phyloP scores from a whole-genome alignment of 2,888 invertebrate genomes.

The Gasteruption jaculator region DNA sequence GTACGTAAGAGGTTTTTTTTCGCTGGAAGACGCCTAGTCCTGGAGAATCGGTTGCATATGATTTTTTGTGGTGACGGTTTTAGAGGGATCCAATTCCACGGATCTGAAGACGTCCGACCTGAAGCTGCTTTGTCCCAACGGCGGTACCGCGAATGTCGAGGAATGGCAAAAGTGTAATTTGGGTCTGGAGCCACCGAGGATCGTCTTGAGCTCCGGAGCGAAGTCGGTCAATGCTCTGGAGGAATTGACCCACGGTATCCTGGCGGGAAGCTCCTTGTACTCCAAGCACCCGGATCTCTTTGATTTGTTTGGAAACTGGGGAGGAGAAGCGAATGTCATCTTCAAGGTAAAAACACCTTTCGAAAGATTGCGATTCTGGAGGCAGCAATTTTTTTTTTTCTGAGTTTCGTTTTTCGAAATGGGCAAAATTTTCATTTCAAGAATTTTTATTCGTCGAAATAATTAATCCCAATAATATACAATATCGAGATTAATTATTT shows the following conservation, averaged over 20 bases:
- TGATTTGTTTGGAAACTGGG: conserved; percentile 63
- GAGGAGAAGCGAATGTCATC: conserved; percentile 53
- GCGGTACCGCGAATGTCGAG: conserved; percentile 55
- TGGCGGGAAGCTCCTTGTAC: conserved; percentile 58
- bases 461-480: neutral
- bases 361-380: neutral
- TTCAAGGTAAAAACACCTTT: conserved; percentile 52
- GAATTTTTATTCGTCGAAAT: neutral
- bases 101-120: conserved; percentile 54
- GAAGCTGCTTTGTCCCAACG: conserved; percentile 63
- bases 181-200: conserved; percentile 60
- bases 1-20: conserved; percentile 15
- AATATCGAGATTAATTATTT: too few species aligned
- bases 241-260: conserved; percentile 63
- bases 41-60: too few species aligned
- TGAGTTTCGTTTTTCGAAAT: neutral
- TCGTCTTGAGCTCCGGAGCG: conserved; percentile 52
- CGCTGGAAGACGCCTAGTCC: too few species aligned
- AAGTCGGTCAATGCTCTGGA: conserved; percentile 56
- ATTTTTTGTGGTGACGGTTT: too few species aligned
- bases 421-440: neutral
- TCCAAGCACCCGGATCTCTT: conserved; percentile 59
- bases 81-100: conserved; percentile 17
- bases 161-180: conserved; percentile 61
- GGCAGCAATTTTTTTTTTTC: neutral